A percentile compares a stretch with the other conserved stretches of the same genome.
phyloP scores from a whole-genome alignment of 2,797 vertebrate species.

The Anolis apletophallus region DNA sequence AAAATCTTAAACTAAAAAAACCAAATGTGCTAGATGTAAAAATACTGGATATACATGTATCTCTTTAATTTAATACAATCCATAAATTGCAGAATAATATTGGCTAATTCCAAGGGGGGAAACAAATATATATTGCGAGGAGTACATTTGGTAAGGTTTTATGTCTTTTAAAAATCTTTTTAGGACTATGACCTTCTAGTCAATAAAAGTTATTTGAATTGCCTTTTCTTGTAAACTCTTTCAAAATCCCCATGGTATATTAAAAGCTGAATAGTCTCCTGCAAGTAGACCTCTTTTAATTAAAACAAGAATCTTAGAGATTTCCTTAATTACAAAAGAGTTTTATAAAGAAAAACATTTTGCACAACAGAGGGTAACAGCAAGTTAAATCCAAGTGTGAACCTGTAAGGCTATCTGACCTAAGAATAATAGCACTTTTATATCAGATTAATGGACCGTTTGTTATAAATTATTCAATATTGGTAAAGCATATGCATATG shows the following conservation, averaged over 20 bases:
- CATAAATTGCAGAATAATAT: neutral
- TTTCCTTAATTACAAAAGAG: neutral
- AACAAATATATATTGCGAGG: neutral
- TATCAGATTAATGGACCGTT: neutral
- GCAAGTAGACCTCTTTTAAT: constrained; percentile 1
- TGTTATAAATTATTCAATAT: neutral
- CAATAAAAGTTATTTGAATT: neutral
- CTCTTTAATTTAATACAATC: neutral
- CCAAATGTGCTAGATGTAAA: neutral
- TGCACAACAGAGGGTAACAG: fast-evolving
- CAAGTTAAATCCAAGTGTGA: neutral
- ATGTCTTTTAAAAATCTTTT: neutral
- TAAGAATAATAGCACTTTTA: neutral
- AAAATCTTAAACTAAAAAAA: neutral
- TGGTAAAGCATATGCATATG: neutral
- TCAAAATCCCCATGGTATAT: neutral
- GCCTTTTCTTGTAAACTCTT: neutral
- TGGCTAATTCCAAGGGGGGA: neutral
- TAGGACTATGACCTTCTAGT: neutral
- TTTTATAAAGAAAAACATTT: neutral
- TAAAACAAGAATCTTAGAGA: neutral
- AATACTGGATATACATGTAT: neutral
- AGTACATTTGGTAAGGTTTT: neutral
- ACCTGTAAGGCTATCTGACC: too few relatives aligned
- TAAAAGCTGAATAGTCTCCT: neutral